Evolutionary conservation across 64 coral and sea anemone species (phyloP).

Genomic region (Montipora cactus): DNA sequence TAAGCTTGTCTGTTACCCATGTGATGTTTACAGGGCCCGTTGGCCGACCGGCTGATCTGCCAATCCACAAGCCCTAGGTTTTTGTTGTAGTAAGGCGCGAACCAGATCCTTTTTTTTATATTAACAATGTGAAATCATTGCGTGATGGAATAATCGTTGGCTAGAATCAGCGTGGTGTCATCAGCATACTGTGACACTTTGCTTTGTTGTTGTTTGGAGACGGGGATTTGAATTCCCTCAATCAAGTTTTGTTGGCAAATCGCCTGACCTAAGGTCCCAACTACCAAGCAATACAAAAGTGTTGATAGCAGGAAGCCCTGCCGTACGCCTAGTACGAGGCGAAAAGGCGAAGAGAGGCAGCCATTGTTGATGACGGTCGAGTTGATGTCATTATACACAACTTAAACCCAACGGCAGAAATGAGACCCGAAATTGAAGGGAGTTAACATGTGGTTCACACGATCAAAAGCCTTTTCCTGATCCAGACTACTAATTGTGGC

Average conservation of each 20-base stretch:
- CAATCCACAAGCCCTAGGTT: slow-evolving; percentile 51
- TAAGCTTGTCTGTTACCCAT: slow-evolving; percentile 21
- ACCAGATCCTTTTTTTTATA: neutral
- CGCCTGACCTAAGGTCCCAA: slow-evolving; percentile 16
- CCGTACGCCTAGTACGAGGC: neutral
- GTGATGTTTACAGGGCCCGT: slow-evolving; percentile 1
- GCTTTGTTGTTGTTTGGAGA: neutral
- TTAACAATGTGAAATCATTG: neutral
- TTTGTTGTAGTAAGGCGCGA: slow-evolving; percentile 40
- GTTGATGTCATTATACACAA: neutral
- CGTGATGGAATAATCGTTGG: slow-evolving; percentile 19
- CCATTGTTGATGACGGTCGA: slow-evolving; percentile 7
- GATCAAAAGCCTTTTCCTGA: slow-evolving; percentile 54
- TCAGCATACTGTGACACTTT: slow-evolving; percentile 50
- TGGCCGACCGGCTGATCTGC: neutral
- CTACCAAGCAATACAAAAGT: slow-evolving; percentile 39
- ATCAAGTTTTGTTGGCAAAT: slow-evolving; percentile 2
- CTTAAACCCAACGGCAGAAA: neutral
- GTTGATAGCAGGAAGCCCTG: slow-evolving; percentile 39
- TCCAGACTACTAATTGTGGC: neutral
- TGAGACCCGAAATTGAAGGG: slow-evolving; percentile 11
- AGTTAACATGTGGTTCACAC: slow-evolving; percentile 8
- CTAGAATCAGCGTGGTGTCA: slow-evolving; percentile 13
- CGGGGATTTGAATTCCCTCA: slow-evolving; percentile 1
- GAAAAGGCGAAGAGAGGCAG: neutral